Percentiles rank a stretch among this genome's conserved stretches.
These are phyloP conservation scores for Platorchestia sp. DNA, from an alignment of 1,140 invertebrate species.

Conservation along the genomic window DNA sequence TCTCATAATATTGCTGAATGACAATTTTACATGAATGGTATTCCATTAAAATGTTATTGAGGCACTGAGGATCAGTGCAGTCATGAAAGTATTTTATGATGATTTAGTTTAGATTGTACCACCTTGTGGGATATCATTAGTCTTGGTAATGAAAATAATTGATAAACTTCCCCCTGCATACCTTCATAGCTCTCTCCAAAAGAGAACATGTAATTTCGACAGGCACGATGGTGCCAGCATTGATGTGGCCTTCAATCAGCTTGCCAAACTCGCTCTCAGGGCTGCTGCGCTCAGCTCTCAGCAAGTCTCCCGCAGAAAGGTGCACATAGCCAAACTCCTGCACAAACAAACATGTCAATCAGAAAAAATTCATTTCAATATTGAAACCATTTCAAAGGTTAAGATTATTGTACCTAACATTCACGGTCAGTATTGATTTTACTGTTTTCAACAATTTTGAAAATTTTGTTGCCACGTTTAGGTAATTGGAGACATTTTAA, in stretches of 20 bases:
- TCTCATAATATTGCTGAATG: too few species aligned
- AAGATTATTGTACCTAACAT: too few species aligned
- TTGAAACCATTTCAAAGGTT: neutral
- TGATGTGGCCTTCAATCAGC: slow-evolving; percentile 94
- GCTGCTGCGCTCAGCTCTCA: slow-evolving; percentile 89
- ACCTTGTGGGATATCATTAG: too few species aligned
- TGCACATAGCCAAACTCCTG: slow-evolving; percentile 92
- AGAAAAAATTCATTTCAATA: neutral
- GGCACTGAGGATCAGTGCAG: too few species aligned
- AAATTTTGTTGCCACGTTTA: too few species aligned
- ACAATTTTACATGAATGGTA: too few species aligned
- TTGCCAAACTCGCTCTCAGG: slow-evolving; percentile 90
- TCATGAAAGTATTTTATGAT: too few species aligned
- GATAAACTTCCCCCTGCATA: neutral
- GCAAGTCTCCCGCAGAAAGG: slow-evolving; percentile 97
- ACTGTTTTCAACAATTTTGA: too few species aligned
- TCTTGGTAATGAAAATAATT: neutral
- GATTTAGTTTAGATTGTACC: too few species aligned
- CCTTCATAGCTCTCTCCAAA: slow-evolving; percentile 77
- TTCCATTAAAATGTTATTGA: too few species aligned
- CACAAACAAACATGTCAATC: slow-evolving; percentile 59
- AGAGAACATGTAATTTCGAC: slow-evolving; percentile 98
- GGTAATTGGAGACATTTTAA: too few species aligned
- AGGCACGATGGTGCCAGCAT: slow-evolving; percentile 96
- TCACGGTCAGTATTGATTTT: too few species aligned